phyloP scores from a whole-genome alignment of 30 jellyfish, hydroid and myxozoan species.

The Aurelia sp. region DNA sequence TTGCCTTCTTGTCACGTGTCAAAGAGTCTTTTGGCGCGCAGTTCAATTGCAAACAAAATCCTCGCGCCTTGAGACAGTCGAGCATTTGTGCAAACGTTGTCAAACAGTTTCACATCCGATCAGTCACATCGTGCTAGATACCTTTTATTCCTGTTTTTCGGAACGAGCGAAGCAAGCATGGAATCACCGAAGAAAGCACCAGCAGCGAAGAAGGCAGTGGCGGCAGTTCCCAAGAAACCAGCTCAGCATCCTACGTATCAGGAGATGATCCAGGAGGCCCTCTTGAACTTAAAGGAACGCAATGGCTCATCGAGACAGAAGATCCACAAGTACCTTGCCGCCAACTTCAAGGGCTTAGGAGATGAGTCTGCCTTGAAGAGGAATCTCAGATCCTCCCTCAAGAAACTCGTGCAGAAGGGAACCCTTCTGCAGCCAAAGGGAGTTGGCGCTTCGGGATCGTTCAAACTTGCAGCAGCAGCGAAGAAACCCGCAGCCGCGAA shows the following conservation, averaged over 20 bases:
- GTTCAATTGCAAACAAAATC: too few relatives aligned
- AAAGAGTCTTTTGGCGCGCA: too few relatives aligned
- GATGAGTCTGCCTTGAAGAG: slow-evolving; percentile 20
- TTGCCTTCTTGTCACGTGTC: too few relatives aligned
- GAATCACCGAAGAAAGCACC: too few relatives aligned
- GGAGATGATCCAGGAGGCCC: slow-evolving; percentile 62
- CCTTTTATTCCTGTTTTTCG: too few relatives aligned
- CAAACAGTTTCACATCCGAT: too few relatives aligned
- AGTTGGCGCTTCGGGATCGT: slow-evolving; percentile 67
- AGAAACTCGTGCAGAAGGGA: slow-evolving; percentile 31
- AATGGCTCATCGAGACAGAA: slow-evolving; percentile 62
- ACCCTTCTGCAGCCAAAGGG: slow-evolving; percentile 42
- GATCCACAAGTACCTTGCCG: slow-evolving; percentile 52
- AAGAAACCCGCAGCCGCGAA: slow-evolving; percentile 1
- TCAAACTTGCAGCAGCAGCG: slow-evolving; percentile 15
- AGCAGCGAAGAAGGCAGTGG: not conserved
- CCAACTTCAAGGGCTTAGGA: slow-evolving; percentile 67
- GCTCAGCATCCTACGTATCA: slow-evolving; percentile 58
- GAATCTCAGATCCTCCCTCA: slow-evolving; percentile 36
- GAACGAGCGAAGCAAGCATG: too few relatives aligned
- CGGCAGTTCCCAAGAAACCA: slow-evolving; percentile 22
- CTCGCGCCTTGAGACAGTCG: too few relatives aligned
- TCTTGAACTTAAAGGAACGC: slow-evolving; percentile 35
- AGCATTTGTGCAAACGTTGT: too few relatives aligned
- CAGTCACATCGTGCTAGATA: too few relatives aligned